Conservation (phyloP, 2,888 invertebrate genomes). For the Podotricha telesiphe region DNA sequence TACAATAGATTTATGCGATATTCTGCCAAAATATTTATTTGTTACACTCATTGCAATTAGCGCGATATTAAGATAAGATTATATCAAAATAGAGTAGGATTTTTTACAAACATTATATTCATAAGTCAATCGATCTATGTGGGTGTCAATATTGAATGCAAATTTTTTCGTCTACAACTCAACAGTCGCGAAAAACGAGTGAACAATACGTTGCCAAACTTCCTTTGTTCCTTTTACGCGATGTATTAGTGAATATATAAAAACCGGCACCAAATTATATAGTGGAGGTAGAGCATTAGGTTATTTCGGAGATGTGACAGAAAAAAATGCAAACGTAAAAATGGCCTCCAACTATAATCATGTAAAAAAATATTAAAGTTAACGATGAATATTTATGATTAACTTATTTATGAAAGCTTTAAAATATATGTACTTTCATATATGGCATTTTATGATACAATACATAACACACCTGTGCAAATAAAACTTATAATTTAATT, state of each 20-base stretch:
- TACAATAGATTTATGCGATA: background rate
- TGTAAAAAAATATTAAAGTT: background rate
- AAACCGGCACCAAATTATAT: slow-evolving; percentile 58
- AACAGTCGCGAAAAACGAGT: slow-evolving; percentile 60
- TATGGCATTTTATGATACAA: slow-evolving; percentile 1
- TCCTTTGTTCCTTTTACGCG: slow-evolving; percentile 77
- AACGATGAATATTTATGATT: background rate
- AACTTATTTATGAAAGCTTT: background rate
- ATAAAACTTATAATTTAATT: slow-evolving; percentile 7
- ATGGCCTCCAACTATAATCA: background rate
- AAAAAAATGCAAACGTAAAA: background rate
- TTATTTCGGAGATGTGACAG: slow-evolving; percentile 38
- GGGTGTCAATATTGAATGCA: slow-evolving; percentile 64
- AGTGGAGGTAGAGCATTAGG: slow-evolving; percentile 38
- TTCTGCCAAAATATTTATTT: slow-evolving; percentile 2
- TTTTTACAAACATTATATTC: slow-evolving; percentile 21
- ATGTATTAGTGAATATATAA: slow-evolving; percentile 50
- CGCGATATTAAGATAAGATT: slow-evolving; percentile 4
- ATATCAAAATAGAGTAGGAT: slow-evolving; percentile 14
- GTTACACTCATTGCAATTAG: slow-evolving; percentile 3
- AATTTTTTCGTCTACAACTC: slow-evolving; percentile 66
- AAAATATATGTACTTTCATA: background rate
- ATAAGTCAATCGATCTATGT: slow-evolving; percentile 48
- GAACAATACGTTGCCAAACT: slow-evolving; percentile 75
- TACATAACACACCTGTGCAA: slow-evolving; percentile 7